Evolutionary conservation across 2,113 vertebrate species (phyloP).

Genomic region (Bucco capensis): DNA sequence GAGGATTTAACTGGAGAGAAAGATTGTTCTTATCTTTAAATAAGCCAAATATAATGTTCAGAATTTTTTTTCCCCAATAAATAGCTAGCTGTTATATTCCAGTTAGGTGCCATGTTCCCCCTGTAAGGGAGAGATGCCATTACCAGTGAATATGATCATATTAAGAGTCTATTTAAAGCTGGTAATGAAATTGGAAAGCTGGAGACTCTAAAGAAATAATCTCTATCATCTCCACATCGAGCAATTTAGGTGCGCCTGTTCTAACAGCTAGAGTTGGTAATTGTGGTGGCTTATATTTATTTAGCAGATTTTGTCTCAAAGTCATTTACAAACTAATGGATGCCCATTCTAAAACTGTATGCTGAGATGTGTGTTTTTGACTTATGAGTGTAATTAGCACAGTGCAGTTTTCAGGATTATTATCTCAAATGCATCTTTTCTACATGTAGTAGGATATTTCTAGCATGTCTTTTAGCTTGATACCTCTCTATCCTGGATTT

Average conservation of each 20-base stretch:
- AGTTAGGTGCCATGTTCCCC: background rate
- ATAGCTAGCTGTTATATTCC: background rate
- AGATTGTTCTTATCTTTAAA: background rate
- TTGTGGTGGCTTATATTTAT: background rate
- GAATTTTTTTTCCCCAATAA: background rate
- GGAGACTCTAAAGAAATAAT: background rate
- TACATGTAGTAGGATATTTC: fast-evolving
- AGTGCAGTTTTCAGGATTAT: background rate
- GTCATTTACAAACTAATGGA: background rate
- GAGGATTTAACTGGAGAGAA: background rate
- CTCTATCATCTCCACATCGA: background rate
- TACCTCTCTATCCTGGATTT: background rate
- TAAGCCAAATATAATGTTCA: background rate
- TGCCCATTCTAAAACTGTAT: background rate
- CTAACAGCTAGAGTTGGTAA: background rate
- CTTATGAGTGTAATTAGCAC: background rate
- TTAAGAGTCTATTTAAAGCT: background rate
- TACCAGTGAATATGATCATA: background rate
- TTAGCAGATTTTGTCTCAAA: background rate
- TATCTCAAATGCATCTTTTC: background rate
- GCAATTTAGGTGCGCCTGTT: background rate
- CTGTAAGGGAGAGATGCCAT: background rate
- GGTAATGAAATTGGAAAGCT: background rate
- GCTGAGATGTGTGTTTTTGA: background rate
- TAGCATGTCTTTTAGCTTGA: background rate